Percentiles rank a stretch among this genome's conserved stretches.
Conservation (phyloP, 2,113 vertebrate species). For the Onychorhynchus coronatus region DNA sequence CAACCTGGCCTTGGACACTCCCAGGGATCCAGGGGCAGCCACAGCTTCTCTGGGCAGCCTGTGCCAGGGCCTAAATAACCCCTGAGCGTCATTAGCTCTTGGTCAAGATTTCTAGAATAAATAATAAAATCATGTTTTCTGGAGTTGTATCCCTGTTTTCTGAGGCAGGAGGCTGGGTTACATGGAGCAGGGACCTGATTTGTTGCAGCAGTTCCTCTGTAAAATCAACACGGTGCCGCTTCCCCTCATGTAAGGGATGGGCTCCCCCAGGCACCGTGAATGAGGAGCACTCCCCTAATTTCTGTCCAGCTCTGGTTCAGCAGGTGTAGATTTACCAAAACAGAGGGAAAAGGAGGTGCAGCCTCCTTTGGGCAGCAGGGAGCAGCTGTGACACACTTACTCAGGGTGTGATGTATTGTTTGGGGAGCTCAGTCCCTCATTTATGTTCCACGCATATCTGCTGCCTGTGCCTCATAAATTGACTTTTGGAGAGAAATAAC, state of each 20-base stretch:
- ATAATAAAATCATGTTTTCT: not conserved
- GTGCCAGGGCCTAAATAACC: not conserved
- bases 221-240: not conserved
- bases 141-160: not conserved
- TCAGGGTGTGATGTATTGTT: rapidly evolving
- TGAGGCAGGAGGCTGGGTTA: not conserved
- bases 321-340: not conserved
- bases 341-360: not conserved
- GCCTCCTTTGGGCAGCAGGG: not conserved
- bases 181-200: not conserved
- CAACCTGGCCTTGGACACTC: not conserved
- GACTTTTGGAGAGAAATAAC: not conserved
- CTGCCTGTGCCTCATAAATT: not conserved
- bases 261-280: not conserved
- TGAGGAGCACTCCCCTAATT: rapidly evolving
- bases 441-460: not conserved
- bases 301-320: not conserved
- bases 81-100: not conserved
- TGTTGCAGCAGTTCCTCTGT: not conserved
- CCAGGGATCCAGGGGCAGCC: not conserved
- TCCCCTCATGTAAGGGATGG: rapidly evolving
- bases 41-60: not conserved
- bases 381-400: not conserved
- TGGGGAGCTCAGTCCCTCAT: not conserved
- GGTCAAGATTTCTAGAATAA: not conserved